Percentiles rank a stretch among this genome's conserved stretches.
Evolutionary conservation across 2,797 vertebrate genomes (phyloP).

Genomic region (Halcyon smyrnensis): DNA sequence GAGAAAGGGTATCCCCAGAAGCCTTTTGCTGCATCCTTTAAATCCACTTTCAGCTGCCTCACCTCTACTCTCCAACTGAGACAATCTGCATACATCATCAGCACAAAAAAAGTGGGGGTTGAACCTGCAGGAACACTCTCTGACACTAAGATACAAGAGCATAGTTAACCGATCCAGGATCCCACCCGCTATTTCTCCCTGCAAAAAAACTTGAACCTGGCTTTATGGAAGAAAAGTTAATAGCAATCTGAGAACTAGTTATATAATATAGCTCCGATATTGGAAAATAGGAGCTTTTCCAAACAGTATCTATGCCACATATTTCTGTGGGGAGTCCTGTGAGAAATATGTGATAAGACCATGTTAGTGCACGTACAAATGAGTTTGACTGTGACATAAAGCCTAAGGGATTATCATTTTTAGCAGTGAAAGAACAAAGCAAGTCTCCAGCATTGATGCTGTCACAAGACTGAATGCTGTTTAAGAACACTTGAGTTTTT

Average conservation of each 20-base stretch:
- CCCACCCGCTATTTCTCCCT: not conserved
- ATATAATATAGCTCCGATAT: not conserved
- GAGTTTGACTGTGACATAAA: not conserved
- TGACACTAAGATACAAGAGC: accelerated
- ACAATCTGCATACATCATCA: not conserved
- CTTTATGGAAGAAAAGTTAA: not conserved
- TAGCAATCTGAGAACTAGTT: not conserved
- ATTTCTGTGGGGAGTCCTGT: not conserved
- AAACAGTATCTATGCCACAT: not conserved
- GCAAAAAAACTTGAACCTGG: not conserved
- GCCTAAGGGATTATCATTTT: not conserved
- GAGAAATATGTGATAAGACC: not conserved
- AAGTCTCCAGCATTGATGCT: not conserved
- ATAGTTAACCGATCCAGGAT: not conserved
- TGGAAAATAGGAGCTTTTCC: not conserved
- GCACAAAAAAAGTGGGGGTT: not conserved
- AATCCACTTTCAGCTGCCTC: not conserved
- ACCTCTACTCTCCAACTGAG: not conserved
- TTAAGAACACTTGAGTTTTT: not conserved
- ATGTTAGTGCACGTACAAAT: not conserved
- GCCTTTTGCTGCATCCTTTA: not conserved
- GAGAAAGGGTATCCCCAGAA: not conserved
- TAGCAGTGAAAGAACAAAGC: not conserved
- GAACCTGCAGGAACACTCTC: not conserved
- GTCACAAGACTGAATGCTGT: not conserved